Base-by-base conservation (phyloP, 2,113 vertebrate genomes). In the Siniperca chuatsi region DNA sequence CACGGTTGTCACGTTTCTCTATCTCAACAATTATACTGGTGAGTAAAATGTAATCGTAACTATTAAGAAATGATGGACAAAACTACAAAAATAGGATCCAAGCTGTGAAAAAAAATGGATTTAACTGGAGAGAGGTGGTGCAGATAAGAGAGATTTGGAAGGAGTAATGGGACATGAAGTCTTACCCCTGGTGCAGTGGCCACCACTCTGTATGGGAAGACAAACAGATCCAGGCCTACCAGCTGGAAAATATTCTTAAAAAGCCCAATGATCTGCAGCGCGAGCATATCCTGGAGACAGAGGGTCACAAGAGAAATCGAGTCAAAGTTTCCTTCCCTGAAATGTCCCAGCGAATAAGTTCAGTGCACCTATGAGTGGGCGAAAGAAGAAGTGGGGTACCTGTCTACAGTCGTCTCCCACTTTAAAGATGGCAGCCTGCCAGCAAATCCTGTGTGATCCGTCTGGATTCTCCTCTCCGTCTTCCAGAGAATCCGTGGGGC, bases 371-470 rank as follows among this genome's bases (percentile, higher is more conserved):
- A 8, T 40, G 4, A 9, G 11, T 8, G 42, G 42, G 10, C 13
- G 2, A 7, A 5, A 20, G 25, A 18, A 48, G n/a, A n/a, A 66
- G n/a, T 1, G 2, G 0, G 12, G 4, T 85, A 99, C 98, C 98
- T 99, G 98, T 93, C 98, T 96, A 91, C 98, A 99, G 96, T 99
- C 98, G 4, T 99, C 98, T 5, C 98, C 98, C 87, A 99, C 98
- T 98, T 99, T 99, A 87, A 99, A 99, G 96, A 99, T 99, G 66
- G 98, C 98, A 0, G 98, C 98, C 91, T 99, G 98, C 98, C 98
- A 99, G 91, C 96, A 98, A 64, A 97, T 90, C 83, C 96, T 94
- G 82, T 94, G 94, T 9, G 93, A 92, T 0, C 95, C 95, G 0
- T 96, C 96, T 5, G 95, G 89, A 73, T 96, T 96, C 25, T 96